These are phyloP conservation scores for Nannobrachium achirus DNA, from an alignment of 2,113 vertebrate species.

Conservation along the genomic window DNA sequence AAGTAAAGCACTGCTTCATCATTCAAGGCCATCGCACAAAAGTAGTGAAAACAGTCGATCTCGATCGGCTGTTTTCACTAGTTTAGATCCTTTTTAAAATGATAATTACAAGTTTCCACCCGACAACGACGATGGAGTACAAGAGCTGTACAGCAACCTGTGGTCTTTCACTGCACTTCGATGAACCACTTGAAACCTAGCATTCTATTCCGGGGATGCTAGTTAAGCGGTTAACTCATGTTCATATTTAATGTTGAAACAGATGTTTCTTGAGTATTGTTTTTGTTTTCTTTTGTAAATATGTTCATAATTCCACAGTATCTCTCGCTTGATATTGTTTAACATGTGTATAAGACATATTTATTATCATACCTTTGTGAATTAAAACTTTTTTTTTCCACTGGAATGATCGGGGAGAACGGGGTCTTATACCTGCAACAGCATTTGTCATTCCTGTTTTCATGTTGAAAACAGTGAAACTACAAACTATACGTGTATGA, in stretches of 20 bases:
- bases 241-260: background rate
- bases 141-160: too few relatives aligned
- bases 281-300: slow-evolving; percentile 52
- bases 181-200: too few relatives aligned
- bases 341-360: slow-evolving; percentile 53
- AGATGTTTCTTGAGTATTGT: background rate
- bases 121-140: too few relatives aligned
- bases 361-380: slow-evolving; percentile 65
- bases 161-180: background rate
- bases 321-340: slow-evolving; percentile 45
- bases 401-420: slow-evolving; percentile 47
- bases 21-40: too few relatives aligned
- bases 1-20: too few relatives aligned
- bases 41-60: too few relatives aligned
- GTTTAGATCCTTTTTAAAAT: too few relatives aligned
- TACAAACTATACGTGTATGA: background rate
- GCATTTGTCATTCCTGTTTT: background rate
- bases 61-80: too few relatives aligned
- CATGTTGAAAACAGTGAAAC: background rate
- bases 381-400: slow-evolving; percentile 47
- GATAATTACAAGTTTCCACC: too few relatives aligned
- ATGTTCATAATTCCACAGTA: slow-evolving; percentile 28
- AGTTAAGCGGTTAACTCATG: background rate
- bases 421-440: background rate
- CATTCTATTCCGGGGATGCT: too few relatives aligned